These are phyloP conservation scores for Brenthis ino DNA, from an alignment of 2,888 invertebrate genomes.

Conservation along the genomic window DNA sequence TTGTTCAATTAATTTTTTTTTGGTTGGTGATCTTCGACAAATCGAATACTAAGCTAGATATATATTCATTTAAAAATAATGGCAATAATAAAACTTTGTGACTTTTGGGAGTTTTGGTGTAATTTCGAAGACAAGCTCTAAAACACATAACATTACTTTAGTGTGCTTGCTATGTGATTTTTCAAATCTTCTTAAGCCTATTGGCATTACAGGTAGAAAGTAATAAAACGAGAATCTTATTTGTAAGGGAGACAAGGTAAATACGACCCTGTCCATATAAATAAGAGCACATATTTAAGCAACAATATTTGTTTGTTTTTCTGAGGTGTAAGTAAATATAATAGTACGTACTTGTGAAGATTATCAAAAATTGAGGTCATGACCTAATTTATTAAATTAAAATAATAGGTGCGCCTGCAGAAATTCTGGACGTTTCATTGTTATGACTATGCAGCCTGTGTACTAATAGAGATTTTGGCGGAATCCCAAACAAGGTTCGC, in stretches of 20 bases:
- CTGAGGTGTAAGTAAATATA: not conserved
- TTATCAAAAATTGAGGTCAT: constrained; percentile 41
- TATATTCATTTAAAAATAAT: not conserved
- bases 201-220: not conserved
- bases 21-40: too few species aligned
- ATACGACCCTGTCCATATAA: constrained; percentile 2
- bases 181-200: not conserved
- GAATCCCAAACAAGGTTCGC: constrained; percentile 63
- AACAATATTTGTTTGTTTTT: constrained; percentile 2
- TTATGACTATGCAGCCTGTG: constrained; percentile 58
- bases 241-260: constrained; percentile 7
- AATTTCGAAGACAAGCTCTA: too few species aligned
- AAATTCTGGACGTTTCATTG: constrained; percentile 51
- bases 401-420: constrained; percentile 57
- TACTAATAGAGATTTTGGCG: constrained; percentile 77
- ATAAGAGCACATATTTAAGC: constrained; percentile 1
- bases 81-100: not conserved
- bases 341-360: not conserved
- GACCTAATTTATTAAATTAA: constrained; percentile 61
- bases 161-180: not conserved
- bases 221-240: constrained; percentile 13
- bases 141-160: not conserved
- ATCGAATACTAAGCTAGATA: too few species aligned
- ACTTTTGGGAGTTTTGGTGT: not conserved
- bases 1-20: too few species aligned